Conservation (phyloP, 2,888 invertebrate genomes). For the Agriotes lineatus region DNA sequence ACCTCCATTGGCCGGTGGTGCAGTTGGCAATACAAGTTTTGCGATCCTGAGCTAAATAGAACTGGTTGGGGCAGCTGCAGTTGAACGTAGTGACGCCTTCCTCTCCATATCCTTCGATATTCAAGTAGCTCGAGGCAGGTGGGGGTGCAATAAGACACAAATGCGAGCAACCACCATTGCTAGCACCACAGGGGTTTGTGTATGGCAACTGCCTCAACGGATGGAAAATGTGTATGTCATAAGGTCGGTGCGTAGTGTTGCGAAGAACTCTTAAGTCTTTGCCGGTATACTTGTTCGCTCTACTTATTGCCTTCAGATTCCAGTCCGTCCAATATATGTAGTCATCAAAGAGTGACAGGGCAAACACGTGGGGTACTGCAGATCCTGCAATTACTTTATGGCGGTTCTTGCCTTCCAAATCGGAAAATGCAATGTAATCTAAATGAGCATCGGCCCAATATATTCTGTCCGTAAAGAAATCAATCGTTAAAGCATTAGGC, state of each 20-base stretch:
- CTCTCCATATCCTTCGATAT: constrained; percentile 83
- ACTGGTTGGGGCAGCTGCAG: constrained; percentile 97
- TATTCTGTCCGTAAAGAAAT: constrained; percentile 94
- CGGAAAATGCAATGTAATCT: constrained; percentile 95
- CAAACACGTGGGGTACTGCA: constrained; percentile 95
- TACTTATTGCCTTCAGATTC: constrained; percentile 93
- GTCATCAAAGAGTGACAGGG: constrained; percentile 94
- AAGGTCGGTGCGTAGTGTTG: constrained; percentile 95
- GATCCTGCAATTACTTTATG: constrained; percentile 84
- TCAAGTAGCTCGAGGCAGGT: constrained; percentile 79
- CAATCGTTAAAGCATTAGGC: constrained; percentile 98
- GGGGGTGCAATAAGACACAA: constrained; percentile 92
- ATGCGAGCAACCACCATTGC: constrained; percentile 97
- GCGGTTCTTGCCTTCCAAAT: constrained; percentile 91
- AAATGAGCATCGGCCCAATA: constrained; percentile 99
- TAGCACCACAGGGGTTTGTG: constrained; percentile 89
- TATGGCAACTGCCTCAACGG: constrained; percentile 87
- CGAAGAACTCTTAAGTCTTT: constrained; percentile 79
- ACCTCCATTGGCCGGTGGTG: constrained; percentile 87
- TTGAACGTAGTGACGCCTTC: constrained; percentile 83
- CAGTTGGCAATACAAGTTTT: constrained; percentile 96
- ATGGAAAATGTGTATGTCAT: constrained; percentile 94
- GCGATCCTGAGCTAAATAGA: constrained; percentile 82
- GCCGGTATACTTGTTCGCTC: constrained; percentile 93
- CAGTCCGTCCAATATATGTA: constrained; percentile 97